A percentile compares a stretch with the other conserved stretches of the same genome.
phyloP scores from a whole-genome alignment of 2,888 invertebrate genomes.

The Machimus atricapillus region DNA sequence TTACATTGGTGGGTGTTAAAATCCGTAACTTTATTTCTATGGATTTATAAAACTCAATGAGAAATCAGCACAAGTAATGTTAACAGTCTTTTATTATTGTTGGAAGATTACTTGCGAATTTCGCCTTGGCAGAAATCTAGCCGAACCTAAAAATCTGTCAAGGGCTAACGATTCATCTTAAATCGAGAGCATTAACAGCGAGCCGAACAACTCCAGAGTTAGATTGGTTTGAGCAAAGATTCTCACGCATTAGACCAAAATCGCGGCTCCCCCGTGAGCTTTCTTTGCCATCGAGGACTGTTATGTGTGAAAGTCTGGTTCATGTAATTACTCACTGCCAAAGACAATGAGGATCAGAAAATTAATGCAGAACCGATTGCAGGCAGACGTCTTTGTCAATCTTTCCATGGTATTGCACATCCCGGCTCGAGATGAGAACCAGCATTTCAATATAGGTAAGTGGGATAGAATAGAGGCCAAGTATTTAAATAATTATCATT shows the following conservation, averaged over 20 bases:
- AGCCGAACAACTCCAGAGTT: background rate
- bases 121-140: background rate
- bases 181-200: background rate
- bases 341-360: slow-evolving; percentile 42
- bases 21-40: background rate
- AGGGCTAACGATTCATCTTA: background rate
- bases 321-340: slow-evolving; percentile 42
- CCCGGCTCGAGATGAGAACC: slow-evolving; percentile 15
- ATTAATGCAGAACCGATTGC: slow-evolving; percentile 44
- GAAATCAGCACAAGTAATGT: background rate
- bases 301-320: slow-evolving; percentile 31
- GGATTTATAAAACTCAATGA: background rate
- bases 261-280: background rate
- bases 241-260: slow-evolving; percentile 27
- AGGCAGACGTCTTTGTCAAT: slow-evolving; percentile 42
- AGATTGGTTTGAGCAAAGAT: background rate
- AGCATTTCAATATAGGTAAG: too few relatives aligned
- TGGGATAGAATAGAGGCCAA: too few relatives aligned
- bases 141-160: slow-evolving; percentile 30
- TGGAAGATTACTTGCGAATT: background rate
- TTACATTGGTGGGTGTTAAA: too few relatives aligned
- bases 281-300: background rate
- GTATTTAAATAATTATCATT: too few relatives aligned
- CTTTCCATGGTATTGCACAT: slow-evolving; percentile 26
- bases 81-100: background rate